Conservation (phyloP, 2,113 vertebrate species). For the Dicentrarchus labrax region DNA sequence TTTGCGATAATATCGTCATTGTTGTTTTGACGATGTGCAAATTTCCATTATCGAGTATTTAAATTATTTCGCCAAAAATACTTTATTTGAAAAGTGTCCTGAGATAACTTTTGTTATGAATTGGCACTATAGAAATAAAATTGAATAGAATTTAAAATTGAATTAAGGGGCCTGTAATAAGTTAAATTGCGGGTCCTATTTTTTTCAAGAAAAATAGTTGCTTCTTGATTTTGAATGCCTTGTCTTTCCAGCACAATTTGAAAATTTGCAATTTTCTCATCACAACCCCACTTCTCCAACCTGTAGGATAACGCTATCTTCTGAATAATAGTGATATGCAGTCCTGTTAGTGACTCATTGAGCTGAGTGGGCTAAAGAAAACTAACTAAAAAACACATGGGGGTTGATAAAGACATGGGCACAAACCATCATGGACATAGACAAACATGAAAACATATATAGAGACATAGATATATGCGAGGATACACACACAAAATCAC, state of each 20-base stretch:
- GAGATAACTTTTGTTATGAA: too few relatives aligned
- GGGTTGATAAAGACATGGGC: background rate
- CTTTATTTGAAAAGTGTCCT: too few relatives aligned
- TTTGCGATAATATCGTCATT: too few relatives aligned
- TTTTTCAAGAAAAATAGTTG: rapidly evolving
- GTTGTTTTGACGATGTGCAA: too few relatives aligned
- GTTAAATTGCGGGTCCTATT: background rate
- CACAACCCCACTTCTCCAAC: background rate
- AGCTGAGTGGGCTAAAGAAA: background rate
- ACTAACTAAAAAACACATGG: slow-evolving; percentile 5
- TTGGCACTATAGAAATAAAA: too few relatives aligned
- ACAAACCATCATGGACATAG: background rate
- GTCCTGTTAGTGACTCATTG: slow-evolving; percentile 4
- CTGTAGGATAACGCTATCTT: slow-evolving; percentile 2
- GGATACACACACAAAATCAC: slow-evolving; percentile 17
- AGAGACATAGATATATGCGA: background rate
- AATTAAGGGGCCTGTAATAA: background rate
- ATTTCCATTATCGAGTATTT: too few relatives aligned
- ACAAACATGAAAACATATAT: background rate
- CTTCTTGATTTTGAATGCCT: background rate
- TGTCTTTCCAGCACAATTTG: background rate
- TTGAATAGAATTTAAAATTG: too few relatives aligned
- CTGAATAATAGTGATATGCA: background rate
- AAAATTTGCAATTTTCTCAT: background rate
- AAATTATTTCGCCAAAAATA: too few relatives aligned